Evolutionary conservation across 2,113 vertebrate species (phyloP), one percentile per base, ranked within the genome.

Genomic region (Tricholaema leucomelas): DNA sequence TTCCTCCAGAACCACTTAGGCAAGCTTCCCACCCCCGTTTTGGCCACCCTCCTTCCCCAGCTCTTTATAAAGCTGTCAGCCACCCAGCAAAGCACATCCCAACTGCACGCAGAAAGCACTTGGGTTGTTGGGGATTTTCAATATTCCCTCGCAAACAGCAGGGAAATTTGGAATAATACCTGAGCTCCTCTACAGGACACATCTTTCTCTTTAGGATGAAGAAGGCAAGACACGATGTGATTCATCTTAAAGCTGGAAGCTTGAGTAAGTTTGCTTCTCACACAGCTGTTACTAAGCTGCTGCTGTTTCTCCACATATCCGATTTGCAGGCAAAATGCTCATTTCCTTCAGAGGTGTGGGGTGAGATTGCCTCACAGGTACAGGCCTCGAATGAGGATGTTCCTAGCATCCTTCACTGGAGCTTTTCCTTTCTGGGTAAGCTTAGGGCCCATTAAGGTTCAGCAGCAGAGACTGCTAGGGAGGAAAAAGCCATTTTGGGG

Each of bases 361-460:
- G 12, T 0, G 2, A 75, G 46, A 25, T 27, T 1, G 0, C 33
- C 13, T n/a, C n/a, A n/a, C n/a, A 75, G 54, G 31, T 2, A 3
- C 27, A 61, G n/a, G 24, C 60, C 75, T 65, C 1, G 2, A 35
- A 10, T 11, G 25, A 21, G 20, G n/a, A 35, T 36, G 25, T n/a
- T 60, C 2, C 1, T 12, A 21, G 42, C 0, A 1, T 24, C 18
- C 24, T 61, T 36, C 59, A n/a, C 18, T 54, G 44, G 36, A 92
- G 7, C 23, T 21, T 25, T 36, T 77, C 21, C 24, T 15, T 72
- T 31, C 33, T 52, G 46, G 50, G 33, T 31, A 65, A 33, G 28
- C 55, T 82, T 55, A 70, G n/a, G 44, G 30, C 38, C 36, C 1
- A 0, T 8, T 18, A 60, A 52, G 15, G 28, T 23, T 60, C 58